A percentile compares a stretch with the other conserved stretches of the same genome.
These are phyloP conservation scores for Metalampra italica DNA, from an alignment of 2,888 invertebrate genomes.

Conservation along the genomic window DNA sequence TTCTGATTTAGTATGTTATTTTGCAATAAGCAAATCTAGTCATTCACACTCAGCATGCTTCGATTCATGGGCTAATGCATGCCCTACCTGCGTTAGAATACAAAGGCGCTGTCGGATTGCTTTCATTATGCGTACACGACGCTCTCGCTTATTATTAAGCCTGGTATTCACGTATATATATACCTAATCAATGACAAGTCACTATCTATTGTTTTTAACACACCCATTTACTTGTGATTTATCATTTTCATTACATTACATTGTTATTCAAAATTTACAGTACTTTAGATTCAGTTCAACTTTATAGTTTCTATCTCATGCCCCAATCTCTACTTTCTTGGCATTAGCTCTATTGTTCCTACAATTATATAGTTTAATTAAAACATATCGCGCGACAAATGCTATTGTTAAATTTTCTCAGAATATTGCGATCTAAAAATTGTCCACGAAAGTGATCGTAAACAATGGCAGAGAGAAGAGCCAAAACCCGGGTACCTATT, in stretches of 20 bases:
- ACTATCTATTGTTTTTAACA: conserved; percentile 34
- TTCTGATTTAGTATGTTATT: not conserved
- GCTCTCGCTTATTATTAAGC: conserved; percentile 30
- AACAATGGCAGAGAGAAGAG: not conserved
- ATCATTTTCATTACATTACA: too few relatives aligned
- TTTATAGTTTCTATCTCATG: not conserved
- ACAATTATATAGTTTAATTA: not conserved
- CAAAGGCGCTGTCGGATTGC: conserved; percentile 35
- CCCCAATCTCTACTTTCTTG: not conserved
- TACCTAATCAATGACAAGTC: conserved; percentile 41
- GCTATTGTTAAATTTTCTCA: not conserved
- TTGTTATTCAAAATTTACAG: conserved; percentile 11
- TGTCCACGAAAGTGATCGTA: not conserved
- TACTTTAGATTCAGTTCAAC: not conserved
- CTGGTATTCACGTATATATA: conserved; percentile 32
- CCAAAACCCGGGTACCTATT: not conserved
- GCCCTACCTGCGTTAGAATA: conserved; percentile 60
- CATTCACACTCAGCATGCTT: conserved; percentile 31
- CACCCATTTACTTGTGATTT: conserved; percentile 20
- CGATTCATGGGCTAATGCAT: conserved; percentile 55
- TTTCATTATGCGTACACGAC: conserved; percentile 8
- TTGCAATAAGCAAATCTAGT: conserved; percentile 21
- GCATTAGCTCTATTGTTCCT: not conserved
- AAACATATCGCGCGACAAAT: not conserved
- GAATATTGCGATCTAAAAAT: not conserved